These are phyloP conservation scores for Psococerastis gibbosa DNA, from an alignment of 2,888 invertebrate species.

Conservation along the genomic window DNA sequence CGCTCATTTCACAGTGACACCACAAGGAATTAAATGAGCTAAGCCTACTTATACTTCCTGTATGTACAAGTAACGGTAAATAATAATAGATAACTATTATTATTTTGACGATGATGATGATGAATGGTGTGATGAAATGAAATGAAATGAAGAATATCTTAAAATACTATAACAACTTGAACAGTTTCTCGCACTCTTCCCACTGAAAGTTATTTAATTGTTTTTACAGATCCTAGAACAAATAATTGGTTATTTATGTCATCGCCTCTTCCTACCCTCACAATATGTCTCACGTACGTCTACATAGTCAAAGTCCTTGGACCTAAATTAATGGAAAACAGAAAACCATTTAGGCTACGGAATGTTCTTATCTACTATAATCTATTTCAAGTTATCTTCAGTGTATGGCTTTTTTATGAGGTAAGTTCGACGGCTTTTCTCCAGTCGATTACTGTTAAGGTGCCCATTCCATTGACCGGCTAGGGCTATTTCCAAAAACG, in stretches of 20 bases:
- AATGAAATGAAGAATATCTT: too few species aligned
- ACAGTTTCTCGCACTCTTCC: too few species aligned
- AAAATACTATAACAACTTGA: too few species aligned
- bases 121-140: too few species aligned
- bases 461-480: too few species aligned
- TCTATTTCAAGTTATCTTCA: slow-evolving; percentile 60
- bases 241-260: slow-evolving; percentile 87
- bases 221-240: slow-evolving; percentile 61
- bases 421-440: slow-evolving; percentile 28
- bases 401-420: slow-evolving; percentile 53
- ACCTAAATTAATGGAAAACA: slow-evolving; percentile 66
- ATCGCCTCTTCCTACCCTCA: slow-evolving; percentile 78
- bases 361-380: slow-evolving; percentile 65
- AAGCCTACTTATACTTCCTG: too few species aligned
- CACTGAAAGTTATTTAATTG: too few species aligned
- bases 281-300: slow-evolving; percentile 76
- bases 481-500: too few species aligned
- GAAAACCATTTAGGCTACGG: slow-evolving; percentile 62
- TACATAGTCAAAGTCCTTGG: slow-evolving; percentile 72
- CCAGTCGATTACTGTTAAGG: slow-evolving; percentile 10
- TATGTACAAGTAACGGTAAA: too few species aligned
- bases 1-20: too few species aligned
- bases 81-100: too few species aligned
- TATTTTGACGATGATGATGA: too few species aligned
- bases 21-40: slow-evolving; percentile 5